These are phyloP conservation scores for Syngnathus typhle DNA, from an alignment of 2,113 vertebrate genomes.

Conservation along the genomic window DNA sequence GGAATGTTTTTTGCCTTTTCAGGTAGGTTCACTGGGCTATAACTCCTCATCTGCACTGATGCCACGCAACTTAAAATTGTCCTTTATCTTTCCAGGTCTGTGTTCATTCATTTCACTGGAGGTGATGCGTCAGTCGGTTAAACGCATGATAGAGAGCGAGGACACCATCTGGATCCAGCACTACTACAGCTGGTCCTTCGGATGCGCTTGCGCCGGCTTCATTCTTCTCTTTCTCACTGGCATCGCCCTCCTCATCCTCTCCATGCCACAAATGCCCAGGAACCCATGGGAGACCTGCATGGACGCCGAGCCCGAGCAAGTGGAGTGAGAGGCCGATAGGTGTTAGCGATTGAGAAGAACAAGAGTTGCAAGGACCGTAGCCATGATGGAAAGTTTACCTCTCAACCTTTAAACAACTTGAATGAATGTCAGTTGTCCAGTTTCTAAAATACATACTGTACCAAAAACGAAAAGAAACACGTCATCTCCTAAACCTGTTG, in stretches of 20 bases:
- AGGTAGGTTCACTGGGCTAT: slow-evolving; percentile 63
- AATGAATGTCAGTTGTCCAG: slow-evolving; percentile 12
- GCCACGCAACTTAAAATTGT: neutral
- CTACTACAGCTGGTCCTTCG: slow-evolving; percentile 90
- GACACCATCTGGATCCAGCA: slow-evolving; percentile 87
- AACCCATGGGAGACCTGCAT: slow-evolving; percentile 98
- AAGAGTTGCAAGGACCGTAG: slow-evolving; percentile 9
- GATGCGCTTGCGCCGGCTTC: slow-evolving; percentile 82
- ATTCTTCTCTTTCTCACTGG: slow-evolving; percentile 85
- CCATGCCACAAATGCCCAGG: slow-evolving; percentile 91
- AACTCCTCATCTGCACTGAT: neutral
- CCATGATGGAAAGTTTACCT: slow-evolving; percentile 12
- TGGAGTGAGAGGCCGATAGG: slow-evolving; percentile 48
- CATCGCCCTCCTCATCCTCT: slow-evolving; percentile 81
- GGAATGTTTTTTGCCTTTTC: slow-evolving; percentile 93
- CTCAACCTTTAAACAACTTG: slow-evolving; percentile 10
- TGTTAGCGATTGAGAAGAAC: slow-evolving; percentile 20
- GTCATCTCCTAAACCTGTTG: neutral
- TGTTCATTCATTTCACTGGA: slow-evolving; percentile 90
- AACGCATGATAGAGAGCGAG: slow-evolving; percentile 90
- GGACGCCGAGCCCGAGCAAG: slow-evolving; percentile 85
- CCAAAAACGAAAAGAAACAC: neutral
- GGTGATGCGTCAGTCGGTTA: slow-evolving; percentile 94
- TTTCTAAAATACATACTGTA: neutral
- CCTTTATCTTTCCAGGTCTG: slow-evolving; percentile 72